Evolutionary conservation across 2,888 invertebrate species (phyloP).

Genomic region (Sminthurides aquaticus): DNA sequence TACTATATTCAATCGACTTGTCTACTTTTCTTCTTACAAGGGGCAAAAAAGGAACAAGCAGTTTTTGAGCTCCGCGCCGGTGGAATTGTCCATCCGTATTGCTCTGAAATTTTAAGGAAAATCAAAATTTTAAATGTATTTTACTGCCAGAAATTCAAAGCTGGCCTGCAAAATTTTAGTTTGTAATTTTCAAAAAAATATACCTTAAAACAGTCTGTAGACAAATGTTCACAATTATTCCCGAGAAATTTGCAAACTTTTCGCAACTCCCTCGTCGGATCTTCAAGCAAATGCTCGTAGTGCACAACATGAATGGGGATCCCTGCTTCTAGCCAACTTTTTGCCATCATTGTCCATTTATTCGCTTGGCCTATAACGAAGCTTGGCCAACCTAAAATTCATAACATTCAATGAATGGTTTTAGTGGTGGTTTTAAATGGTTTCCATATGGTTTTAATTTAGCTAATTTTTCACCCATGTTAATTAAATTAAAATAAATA

Average conservation of each 20-base stretch:
- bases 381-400: slow-evolving; percentile 41
- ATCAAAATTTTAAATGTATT: slow-evolving; percentile 1
- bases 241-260: slow-evolving; percentile 35
- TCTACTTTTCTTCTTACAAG: slow-evolving; percentile 26
- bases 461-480: no score
- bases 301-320: slow-evolving; percentile 38
- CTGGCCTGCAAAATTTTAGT: no score
- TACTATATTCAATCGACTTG: slow-evolving; percentile 32
- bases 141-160: no score
- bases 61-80: slow-evolving; percentile 19
- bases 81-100: slow-evolving; percentile 34
- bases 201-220: slow-evolving; percentile 35
- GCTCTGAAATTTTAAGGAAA: slow-evolving; percentile 21
- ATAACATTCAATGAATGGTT: no score
- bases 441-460: no score
- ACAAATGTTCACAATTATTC: slow-evolving; percentile 24
- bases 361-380: slow-evolving; percentile 42
- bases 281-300: slow-evolving; percentile 41
- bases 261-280: slow-evolving; percentile 27
- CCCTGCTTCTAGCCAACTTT: slow-evolving; percentile 42
- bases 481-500: no score
- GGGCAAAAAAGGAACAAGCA: slow-evolving; percentile 19
- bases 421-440: no score
- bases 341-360: slow-evolving; percentile 42
- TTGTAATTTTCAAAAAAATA: no score